Evolutionary conservation across 2,888 invertebrate genomes (phyloP).

Genomic region (Dugesia japonica): DNA sequence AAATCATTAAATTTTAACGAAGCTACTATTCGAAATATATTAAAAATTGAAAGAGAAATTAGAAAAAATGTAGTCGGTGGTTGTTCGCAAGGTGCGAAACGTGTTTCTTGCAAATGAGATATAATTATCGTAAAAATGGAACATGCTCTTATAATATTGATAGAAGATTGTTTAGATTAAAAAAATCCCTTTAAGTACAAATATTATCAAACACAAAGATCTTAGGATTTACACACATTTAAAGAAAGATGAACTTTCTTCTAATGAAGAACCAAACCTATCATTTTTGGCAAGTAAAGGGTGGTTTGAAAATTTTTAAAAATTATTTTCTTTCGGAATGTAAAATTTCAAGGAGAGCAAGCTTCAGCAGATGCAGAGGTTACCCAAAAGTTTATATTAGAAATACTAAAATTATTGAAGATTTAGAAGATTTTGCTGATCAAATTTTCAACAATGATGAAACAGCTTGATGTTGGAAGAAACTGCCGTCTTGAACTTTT

Average conservation of each 20-base stretch:
- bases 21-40: too few species aligned
- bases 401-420: conserved; percentile 15
- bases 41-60: conserved; percentile 3
- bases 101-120: neutral
- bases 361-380: neutral
- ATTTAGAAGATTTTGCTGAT: neutral
- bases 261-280: neutral
- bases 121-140: conserved; percentile 9
- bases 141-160: conserved; percentile 7
- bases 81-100: conserved; percentile 11
- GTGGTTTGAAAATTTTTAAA: neutral
- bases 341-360: conserved; percentile 6
- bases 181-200: conserved; percentile 12
- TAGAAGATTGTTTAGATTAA: neutral
- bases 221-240: conserved; percentile 5
- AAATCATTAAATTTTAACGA: too few species aligned
- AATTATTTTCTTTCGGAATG: neutral
- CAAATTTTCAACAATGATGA: neutral
- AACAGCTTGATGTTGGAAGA: neutral
- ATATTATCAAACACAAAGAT: neutral
- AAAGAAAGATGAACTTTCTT: conserved; percentile 15
- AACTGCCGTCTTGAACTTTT: conserved; percentile 12
- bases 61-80: neutral
- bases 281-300: conserved; percentile 14
- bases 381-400: conserved; percentile 7